Base-by-base conservation (phyloP, 2,888 invertebrate genomes). In the Apotomis betuletana region DNA sequence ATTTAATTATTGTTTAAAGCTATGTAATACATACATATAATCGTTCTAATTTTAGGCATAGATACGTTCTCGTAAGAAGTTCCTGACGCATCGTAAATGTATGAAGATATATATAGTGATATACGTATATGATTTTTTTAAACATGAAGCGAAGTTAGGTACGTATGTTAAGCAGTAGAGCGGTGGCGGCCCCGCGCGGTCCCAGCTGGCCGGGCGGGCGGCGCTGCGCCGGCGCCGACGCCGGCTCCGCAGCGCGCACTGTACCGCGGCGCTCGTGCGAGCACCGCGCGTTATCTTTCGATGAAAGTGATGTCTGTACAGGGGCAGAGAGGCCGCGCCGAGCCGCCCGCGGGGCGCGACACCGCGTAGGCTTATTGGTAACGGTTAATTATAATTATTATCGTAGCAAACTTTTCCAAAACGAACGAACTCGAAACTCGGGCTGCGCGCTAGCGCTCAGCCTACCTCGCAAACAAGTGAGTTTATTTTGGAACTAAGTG, bases 401-500 rank as follows among this genome's bases (percentile, higher is more conserved):
- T 92, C 87, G 93, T 93, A 94, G 93, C 92, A 87, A 91, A 92
- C 92, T 92, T 93, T 91, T 94, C 94, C 94, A 94, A 94, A 94
- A 94, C 94, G 94, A 94, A 94, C 94, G 91, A 94, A 94, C 94
- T 94, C 94, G 93, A 94, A 93, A 94, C 90, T 93, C 91, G 94
- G 94, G 94, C 92, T 93, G 91, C 85, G 93, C 93, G 92, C 88
- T 83, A 86, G 92, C 92, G 91, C 92, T 85, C 93, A 93, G 93
- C 95, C 95, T 95, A 94, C 95, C 95, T 95, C 95, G 95, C 95
- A 95, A 92, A 94, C 94, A 95, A 95, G 95, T 95, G 95, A 95
- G 95, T 95, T 95, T 95, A 94, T 95, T 95, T 95, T 95, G 95
- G 95, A 94, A 95, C 94, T 95, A 95, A 95, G 95, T 95, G 95